These are phyloP conservation scores for Chymomyza costata DNA, from an alignment of 1,140 invertebrate species.

Conservation along the genomic window DNA sequence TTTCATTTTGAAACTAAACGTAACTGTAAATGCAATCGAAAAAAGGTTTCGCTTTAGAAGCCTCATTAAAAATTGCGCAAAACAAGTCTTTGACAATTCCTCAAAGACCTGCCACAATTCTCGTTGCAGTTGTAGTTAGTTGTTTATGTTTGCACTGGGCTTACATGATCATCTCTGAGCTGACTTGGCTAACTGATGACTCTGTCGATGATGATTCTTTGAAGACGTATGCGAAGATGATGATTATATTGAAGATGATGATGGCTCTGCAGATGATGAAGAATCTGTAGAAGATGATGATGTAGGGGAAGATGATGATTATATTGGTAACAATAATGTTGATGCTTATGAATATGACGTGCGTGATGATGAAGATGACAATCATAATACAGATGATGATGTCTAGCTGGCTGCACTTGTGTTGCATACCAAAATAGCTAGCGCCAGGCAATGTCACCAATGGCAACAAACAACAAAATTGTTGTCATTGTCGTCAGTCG, in stretches of 20 bases:
- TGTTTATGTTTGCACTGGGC: slow-evolving; percentile 12
- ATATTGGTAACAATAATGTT: slow-evolving; percentile 35
- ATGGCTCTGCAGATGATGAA: too few relatives aligned
- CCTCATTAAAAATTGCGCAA: slow-evolving; percentile 22
- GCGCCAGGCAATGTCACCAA: slow-evolving; percentile 65
- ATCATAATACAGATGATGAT: slow-evolving; percentile 13
- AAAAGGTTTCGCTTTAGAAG: neutral
- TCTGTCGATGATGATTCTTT: slow-evolving; percentile 46
- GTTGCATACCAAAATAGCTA: slow-evolving; percentile 63
- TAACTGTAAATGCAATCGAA: slow-evolving; percentile 32
- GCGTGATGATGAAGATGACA: too few relatives aligned
- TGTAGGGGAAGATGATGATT: slow-evolving; percentile 29
- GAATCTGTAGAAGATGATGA: too few relatives aligned
- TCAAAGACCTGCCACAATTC: slow-evolving; percentile 18
- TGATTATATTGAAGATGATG: slow-evolving; percentile 43
- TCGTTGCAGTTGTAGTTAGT: slow-evolving; percentile 4
- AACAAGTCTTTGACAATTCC: slow-evolving; percentile 27
- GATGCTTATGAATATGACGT: too few relatives aligned
- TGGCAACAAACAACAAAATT: slow-evolving; percentile 26
- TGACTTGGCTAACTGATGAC: slow-evolving; percentile 49
- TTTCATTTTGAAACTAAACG: slow-evolving; percentile 4
- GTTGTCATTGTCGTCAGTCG: slow-evolving; percentile 46
- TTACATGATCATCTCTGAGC: slow-evolving; percentile 17
- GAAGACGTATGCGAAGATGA: slow-evolving; percentile 21
- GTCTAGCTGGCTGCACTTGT: slow-evolving; percentile 57